These are phyloP conservation scores for Eciton burchellii DNA, from an alignment of 1,140 invertebrate genomes.

Conservation along the genomic window DNA sequence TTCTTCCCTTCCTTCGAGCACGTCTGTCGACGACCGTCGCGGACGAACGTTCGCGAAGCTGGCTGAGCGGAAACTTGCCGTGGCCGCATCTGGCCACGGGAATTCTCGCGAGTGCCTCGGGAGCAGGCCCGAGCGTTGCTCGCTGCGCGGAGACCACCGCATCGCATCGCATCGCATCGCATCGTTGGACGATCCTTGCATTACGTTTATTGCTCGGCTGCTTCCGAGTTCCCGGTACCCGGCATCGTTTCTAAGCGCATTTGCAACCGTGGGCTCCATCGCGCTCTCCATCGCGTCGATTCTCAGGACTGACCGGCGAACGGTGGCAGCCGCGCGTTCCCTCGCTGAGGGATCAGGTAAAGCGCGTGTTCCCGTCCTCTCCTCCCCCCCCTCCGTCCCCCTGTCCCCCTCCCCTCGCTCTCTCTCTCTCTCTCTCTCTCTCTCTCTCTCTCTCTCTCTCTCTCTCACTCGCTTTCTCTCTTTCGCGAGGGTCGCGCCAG, in stretches of 20 bases:
- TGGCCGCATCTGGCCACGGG: conserved; percentile 49
- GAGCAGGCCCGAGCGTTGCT: conserved; percentile 64
- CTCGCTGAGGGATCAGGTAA: too few relatives aligned
- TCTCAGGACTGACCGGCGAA: conserved; percentile 49
- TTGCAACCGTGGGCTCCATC: conserved; percentile 68
- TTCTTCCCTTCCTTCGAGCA: neutral
- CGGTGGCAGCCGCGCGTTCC: conserved; percentile 14
- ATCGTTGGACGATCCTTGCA: conserved; percentile 72
- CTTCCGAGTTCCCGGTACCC: conserved; percentile 68
- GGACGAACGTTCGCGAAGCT: neutral
- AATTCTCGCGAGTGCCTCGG: conserved; percentile 65
- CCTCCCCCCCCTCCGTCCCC: too few relatives aligned
- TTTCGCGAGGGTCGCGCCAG: conserved; percentile 10
- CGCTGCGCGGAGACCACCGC: conserved; percentile 28
- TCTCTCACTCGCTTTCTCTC: conserved; percentile 4
- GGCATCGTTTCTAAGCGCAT: conserved; percentile 73
- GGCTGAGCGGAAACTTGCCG: conserved; percentile 18
- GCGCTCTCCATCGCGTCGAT: conserved; percentile 36
- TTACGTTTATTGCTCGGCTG: conserved; percentile 74
- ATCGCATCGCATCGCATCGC: conserved; percentile 58
- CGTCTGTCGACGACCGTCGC: neutral
- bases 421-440: too few relatives aligned
- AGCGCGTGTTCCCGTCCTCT: too few relatives aligned
- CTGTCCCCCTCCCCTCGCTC: too few relatives aligned
- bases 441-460: too few relatives aligned